Conservation (phyloP, 1,140 invertebrate species). For the Aphaenogaster floridana region DNA sequence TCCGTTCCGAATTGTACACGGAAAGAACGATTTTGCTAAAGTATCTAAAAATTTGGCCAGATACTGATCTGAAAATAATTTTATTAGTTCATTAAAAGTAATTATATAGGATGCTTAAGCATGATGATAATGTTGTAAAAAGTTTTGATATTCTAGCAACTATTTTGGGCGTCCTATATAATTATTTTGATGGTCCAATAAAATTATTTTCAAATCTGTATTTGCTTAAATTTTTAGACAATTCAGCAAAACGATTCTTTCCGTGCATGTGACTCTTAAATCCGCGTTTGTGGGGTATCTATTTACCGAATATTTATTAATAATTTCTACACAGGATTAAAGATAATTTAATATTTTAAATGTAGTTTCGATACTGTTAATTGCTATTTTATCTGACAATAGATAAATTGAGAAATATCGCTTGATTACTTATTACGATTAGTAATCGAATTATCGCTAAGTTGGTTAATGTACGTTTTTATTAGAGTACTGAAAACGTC, state of each 20-base stretch:
- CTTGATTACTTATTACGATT: constrained; percentile 1
- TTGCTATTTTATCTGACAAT: constrained; percentile 1
- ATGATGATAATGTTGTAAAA: too few relatives aligned
- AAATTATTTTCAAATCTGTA: too few relatives aligned
- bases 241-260: too few relatives aligned
- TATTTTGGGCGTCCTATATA: too few relatives aligned
- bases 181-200: too few relatives aligned
- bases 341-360: not conserved
- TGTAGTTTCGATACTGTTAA: not conserved
- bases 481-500: constrained; percentile 8
- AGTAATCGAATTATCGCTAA: constrained; percentile 16
- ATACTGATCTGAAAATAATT: too few relatives aligned
- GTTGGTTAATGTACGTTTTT: constrained; percentile 1
- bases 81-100: too few relatives aligned
- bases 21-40: too few relatives aligned
- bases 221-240: too few relatives aligned
- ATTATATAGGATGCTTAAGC: too few relatives aligned
- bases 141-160: too few relatives aligned
- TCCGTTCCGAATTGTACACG: not conserved
- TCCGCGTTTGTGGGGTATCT: not conserved
- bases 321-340: not conserved
- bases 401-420: constrained; percentile 7
- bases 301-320: not conserved
- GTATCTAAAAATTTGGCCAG: too few relatives aligned
- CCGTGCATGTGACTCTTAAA: not conserved